Evolutionary conservation across 1,140 invertebrate genomes (phyloP), one percentile per base, ranked within the genome.

Genomic region (Bombyx mandarina): DNA sequence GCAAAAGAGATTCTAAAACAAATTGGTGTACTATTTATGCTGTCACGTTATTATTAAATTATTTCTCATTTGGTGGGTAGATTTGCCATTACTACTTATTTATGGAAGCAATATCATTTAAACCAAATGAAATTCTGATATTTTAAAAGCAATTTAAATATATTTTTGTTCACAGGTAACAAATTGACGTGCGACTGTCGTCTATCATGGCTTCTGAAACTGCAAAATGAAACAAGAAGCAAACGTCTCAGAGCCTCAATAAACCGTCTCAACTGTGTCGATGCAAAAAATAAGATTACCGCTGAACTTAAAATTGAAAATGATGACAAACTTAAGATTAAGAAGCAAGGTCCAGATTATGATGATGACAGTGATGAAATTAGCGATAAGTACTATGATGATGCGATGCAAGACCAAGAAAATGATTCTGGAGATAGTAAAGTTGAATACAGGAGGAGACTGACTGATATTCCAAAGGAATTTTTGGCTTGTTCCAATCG

Each of bases 171-270:
- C 85, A 57, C 90, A 95, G 94, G 92, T 74, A 95, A 94, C 87
- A 91, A 91, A 69, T 90, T 95, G 75, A 90, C 90, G 62, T 95
- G 94, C 77, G 93, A 95, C 86, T 94, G 93, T 71, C 92, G 93
- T n/a, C 88, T 95, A 46, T 88, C 91, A 10, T 95, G 94, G 94
- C 90, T 94, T 65, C 92, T 92, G 75, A 90, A 89, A 62, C 80
- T 95, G 56, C 90, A 90, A 54, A 93, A 94, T 79, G 92, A 93
- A 69, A 94, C 93, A 47, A 89, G 90, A 72, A 93, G 92, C 73
- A 85, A 88, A 59, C 90, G 91, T 63, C 85, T 94, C 52, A 90
- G 89, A 61, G 87, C 89, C 47, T 89, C 91, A 9, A 85, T 94
- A 52, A 89, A 91, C 43, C 88, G 92, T 45, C 86, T 94, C 12